Evolutionary conservation across 2,888 invertebrate genomes (phyloP), one percentile per base, ranked within the genome.

Genomic region (Spilosoma lubricipeda): DNA sequence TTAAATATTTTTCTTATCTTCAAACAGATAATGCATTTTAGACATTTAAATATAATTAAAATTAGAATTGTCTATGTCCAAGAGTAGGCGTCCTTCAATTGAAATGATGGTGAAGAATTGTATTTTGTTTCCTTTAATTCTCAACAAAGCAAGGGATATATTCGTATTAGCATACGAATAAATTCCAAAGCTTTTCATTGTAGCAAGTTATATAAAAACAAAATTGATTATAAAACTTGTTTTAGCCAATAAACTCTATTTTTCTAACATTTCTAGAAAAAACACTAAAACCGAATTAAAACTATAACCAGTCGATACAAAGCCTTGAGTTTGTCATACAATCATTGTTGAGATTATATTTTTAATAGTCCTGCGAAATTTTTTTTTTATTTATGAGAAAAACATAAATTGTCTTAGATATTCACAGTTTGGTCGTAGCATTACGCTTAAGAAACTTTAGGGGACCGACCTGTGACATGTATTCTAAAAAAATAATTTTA

Each of bases 381-480:
- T 30, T 18, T 30, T 18, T 30, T 15, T 30, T 59, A 59, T 45
- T 45, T 23, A 39, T 8, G 3, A 15, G 15, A 27, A 27, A 5
- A 27, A 63, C 7, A 15, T 30, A 42, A n/a, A 18, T 56, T 71
- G 72, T 79, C 75, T 73, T 18, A 71, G 72, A 76, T 77, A 72
- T 70, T 65, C 75, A 70, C 73, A 78, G 78, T 81, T 79, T 83
- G 79, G 76, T 80, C 82, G 68, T 79, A 77, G 79, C 79, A 78
- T 80, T 39, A 9, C 56, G 66, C 56, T 56, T 42, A 65, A 56
- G 23, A 72, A 72, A 36, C 27, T 70, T 27, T 39, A 63, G 4
- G 63, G 33, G 36, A 67, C 67, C 67, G 20, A 9, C 30, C 67
- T 67, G 67, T 9, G 67, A 67, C 67, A 67, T 67, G 27, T 27